Evolutionary conservation across 53 echinoderm and acorn worm species (phyloP).

Genomic region (Holothuria leucospilota): DNA sequence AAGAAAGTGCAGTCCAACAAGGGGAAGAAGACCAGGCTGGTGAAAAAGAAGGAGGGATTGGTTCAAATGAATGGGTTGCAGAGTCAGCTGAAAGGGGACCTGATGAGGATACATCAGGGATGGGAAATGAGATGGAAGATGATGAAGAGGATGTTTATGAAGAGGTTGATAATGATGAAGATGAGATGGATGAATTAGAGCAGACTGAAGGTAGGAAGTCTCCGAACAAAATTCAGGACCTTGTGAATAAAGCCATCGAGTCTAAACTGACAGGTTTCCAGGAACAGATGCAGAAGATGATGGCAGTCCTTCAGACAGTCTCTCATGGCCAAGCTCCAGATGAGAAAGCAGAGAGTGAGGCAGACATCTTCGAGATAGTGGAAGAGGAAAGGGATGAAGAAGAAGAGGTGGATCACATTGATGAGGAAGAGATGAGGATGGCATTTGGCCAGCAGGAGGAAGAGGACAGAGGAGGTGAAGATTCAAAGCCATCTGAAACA

Average conservation of each 20-base stretch:
- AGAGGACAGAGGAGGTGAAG: too few species aligned
- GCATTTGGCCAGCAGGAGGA: too few species aligned
- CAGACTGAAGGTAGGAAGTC: too few species aligned
- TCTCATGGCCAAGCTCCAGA: neutral
- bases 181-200: neutral
- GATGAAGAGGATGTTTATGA: constrained; percentile 3
- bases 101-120: neutral
- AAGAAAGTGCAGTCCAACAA: too few species aligned
- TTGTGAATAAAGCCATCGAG: constrained; percentile 15
- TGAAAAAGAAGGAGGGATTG: too few species aligned
- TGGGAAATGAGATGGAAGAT: neutral
- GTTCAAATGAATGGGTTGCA: too few species aligned
- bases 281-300: constrained; percentile 32
- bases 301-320: constrained; percentile 31
- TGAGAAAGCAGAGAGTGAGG: neutral
- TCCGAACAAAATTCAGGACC: neutral
- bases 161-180: neutral
- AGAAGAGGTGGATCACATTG: neutral
- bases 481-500: too few species aligned
- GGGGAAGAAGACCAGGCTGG: too few species aligned
- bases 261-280: constrained; percentile 11
- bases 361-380: neutral
- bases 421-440: too few species aligned
- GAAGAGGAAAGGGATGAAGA: neutral
- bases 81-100: too few species aligned